phyloP scores from a whole-genome alignment of 92 coral and sea anemone species.

The Bergia sp. region DNA sequence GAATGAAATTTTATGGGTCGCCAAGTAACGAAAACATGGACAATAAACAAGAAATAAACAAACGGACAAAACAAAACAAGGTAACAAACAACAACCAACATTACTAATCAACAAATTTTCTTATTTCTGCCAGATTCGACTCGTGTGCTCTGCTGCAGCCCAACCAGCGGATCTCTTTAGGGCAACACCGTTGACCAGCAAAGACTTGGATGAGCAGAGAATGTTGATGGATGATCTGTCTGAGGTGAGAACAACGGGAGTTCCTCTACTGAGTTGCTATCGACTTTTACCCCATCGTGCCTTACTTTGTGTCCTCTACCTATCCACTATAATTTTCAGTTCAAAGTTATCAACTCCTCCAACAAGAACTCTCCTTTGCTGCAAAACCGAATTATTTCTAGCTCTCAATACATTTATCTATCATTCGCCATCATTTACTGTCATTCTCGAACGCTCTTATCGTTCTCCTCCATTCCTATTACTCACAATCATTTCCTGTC shows the following conservation, averaged over 20 bases:
- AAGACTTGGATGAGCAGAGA: constrained; percentile 81
- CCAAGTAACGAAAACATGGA: too few species aligned
- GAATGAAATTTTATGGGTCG: too few species aligned
- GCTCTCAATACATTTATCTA: too few species aligned
- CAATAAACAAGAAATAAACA: too few species aligned
- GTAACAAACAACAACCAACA: neutral
- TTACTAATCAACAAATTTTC: neutral
- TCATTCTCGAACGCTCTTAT: too few species aligned
- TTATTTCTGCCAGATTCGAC: constrained; percentile 69
- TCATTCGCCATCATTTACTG: too few species aligned
- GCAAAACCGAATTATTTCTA: too few species aligned
- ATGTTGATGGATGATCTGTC: constrained; percentile 88
- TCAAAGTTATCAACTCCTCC: too few species aligned
- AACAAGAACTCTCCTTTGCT: too few species aligned
- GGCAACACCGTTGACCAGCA: constrained; percentile 81
- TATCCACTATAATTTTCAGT: too few species aligned
- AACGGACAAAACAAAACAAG: neutral
- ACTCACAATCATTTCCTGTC: neutral
- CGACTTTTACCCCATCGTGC: neutral
- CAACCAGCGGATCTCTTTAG: constrained; percentile 76
- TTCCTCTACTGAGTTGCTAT: neutral
- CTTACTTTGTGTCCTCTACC: too few species aligned
- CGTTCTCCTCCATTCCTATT: too few species aligned
- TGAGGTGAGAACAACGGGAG: constrained; percentile 56
- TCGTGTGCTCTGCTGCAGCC: constrained; percentile 93